Percentiles rank a stretch among this genome's conserved stretches.
These are phyloP conservation scores for Crocidura indochinensis DNA, from an alignment of 2,797 vertebrate species.

Conservation along the genomic window DNA sequence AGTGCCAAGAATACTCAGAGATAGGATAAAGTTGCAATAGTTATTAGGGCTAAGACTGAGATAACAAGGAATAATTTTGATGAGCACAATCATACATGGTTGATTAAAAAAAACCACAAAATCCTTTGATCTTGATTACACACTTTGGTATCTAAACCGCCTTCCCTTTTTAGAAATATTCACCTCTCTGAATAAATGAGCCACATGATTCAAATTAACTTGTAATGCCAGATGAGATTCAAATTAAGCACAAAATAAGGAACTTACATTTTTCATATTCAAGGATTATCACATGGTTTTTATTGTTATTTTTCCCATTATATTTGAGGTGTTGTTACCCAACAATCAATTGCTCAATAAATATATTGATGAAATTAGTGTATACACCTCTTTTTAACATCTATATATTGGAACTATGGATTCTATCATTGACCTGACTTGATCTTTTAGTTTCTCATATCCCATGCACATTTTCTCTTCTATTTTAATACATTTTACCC, in stretches of 20 bases:
- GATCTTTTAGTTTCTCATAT: not conserved
- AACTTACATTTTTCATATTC: slow-evolving; percentile 34
- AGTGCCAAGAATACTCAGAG: slow-evolving; percentile 51
- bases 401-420: not conserved
- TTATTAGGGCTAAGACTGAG: slow-evolving; percentile 63
- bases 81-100: slow-evolving; percentile 60
- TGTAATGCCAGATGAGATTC: slow-evolving; percentile 64
- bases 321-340: not conserved
- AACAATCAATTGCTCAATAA: not conserved
- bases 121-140: slow-evolving; percentile 76
- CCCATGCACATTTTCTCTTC: not conserved
- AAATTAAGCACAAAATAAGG: slow-evolving; percentile 60
- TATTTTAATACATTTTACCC: not conserved
- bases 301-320: not conserved
- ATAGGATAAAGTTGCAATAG: slow-evolving; percentile 62
- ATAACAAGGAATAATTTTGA: slow-evolving; percentile 68
- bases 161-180: slow-evolving; percentile 71
- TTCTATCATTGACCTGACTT: not conserved
- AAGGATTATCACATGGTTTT: not conserved
- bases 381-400: slow-evolving; percentile 18
- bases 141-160: slow-evolving; percentile 65
- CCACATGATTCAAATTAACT: slow-evolving; percentile 70
- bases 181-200: slow-evolving; percentile 69
- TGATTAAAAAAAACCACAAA: slow-evolving; percentile 58
- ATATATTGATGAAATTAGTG: not conserved